These are phyloP conservation scores for Tachina fera DNA, from an alignment of 2,888 invertebrate genomes.

Conservation along the genomic window DNA sequence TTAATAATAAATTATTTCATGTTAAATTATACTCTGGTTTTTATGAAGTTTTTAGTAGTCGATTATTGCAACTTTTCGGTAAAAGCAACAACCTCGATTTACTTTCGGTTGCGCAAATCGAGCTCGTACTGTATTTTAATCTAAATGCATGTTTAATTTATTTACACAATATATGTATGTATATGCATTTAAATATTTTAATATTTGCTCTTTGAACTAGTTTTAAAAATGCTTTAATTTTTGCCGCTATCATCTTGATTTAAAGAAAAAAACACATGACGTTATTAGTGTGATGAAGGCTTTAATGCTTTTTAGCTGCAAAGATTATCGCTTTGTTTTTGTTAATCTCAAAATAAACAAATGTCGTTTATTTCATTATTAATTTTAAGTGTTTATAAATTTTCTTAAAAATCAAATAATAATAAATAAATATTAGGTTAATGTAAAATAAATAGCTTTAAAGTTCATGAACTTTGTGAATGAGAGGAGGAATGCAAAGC, in stretches of 20 bases:
- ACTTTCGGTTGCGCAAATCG: too few species aligned
- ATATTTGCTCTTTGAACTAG: not conserved
- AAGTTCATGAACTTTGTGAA: conserved; percentile 21
- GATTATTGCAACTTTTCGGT: too few species aligned
- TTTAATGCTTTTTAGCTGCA: not conserved
- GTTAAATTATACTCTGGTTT: too few species aligned
- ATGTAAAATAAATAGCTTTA: conserved; percentile 16
- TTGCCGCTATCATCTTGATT: not conserved
- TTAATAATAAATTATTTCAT: too few species aligned
- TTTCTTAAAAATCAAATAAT: not conserved
- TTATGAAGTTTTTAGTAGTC: too few species aligned
- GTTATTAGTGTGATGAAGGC: not conserved
- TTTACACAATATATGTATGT: not conserved
- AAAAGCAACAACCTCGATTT: too few species aligned
- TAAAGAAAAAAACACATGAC: too few species aligned
- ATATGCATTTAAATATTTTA: not conserved
- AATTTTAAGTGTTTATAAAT: conserved; percentile 6
- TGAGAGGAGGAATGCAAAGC: not conserved
- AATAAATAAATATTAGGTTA: conserved; percentile 2
- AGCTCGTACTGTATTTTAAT: too few species aligned
- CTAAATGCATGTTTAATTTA: not conserved
- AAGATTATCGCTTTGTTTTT: conserved; percentile 26
- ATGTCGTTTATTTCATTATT: conserved; percentile 21
- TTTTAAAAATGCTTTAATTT: not conserved
- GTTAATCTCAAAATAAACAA: conserved; percentile 31